Conservation (phyloP, 2,113 vertebrate genomes). For the Ondatra zibethicus region DNA sequence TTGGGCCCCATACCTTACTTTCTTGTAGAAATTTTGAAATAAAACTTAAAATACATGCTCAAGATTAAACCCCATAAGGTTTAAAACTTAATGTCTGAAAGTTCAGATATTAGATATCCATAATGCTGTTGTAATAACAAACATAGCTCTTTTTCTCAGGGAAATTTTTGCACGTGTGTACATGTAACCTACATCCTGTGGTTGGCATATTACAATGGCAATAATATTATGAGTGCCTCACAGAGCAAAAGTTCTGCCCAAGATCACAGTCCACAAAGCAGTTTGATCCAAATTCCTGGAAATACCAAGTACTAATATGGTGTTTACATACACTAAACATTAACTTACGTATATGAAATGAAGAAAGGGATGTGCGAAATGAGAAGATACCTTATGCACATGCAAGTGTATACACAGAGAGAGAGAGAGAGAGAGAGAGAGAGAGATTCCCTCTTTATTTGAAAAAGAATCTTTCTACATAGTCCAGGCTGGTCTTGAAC, state of each 20-base stretch:
- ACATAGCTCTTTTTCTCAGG: neutral
- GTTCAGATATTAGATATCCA: neutral
- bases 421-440: too few relatives aligned
- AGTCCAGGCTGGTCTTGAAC: neutral
- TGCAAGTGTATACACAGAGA: too few relatives aligned
- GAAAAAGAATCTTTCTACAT: neutral
- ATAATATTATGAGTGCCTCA: neutral
- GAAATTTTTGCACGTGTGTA: neutral
- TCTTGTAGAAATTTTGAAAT: constrained; percentile 22
- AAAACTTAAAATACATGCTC: constrained; percentile 29
- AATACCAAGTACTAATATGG: constrained; percentile 4
- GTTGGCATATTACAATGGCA: neutral
- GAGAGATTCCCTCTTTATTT: neutral
- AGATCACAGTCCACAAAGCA: neutral
- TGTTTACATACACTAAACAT: neutral
- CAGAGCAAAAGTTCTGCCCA: constrained; percentile 6
- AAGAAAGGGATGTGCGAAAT: neutral
- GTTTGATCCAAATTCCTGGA: neutral
- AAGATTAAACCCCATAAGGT: constrained; percentile 31
- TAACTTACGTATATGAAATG: neutral
- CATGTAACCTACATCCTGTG: neutral
- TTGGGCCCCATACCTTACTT: neutral
- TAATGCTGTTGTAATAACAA: constrained; percentile 6
- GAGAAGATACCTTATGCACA: neutral
- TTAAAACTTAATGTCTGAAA: neutral